A percentile compares a stretch with the other conserved stretches of the same genome.
Conservation (phyloP, 2,113 vertebrate species). For the Pelecanus crispus region DNA sequence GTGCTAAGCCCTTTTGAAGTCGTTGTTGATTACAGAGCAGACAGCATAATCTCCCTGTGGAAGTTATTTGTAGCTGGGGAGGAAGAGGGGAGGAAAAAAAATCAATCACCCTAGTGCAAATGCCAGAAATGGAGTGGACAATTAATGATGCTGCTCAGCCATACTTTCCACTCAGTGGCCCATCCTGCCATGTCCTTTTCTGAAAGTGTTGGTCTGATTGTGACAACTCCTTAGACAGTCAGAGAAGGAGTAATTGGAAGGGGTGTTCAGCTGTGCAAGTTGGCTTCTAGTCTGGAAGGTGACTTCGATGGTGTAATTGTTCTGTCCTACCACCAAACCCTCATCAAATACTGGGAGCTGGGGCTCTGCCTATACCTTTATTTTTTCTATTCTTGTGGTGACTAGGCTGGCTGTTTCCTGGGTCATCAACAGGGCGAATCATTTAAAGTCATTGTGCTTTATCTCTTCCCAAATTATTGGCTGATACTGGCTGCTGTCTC, state of each 20-base stretch:
- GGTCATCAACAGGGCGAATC: not conserved
- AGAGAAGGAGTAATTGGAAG: not conserved
- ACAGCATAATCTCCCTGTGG: not conserved
- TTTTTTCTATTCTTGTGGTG: not conserved
- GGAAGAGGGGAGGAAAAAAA: not conserved
- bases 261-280: not conserved
- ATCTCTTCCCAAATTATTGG: not conserved
- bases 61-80: not conserved
- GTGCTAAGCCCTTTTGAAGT: not conserved
- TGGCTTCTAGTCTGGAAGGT: not conserved
- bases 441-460: not conserved
- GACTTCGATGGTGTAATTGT: not conserved
- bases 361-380: not conserved
- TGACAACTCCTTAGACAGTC: not conserved
- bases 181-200: not conserved
- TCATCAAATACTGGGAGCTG: not conserved
- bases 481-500: not conserved
- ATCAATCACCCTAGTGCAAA: not conserved
- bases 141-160: not conserved
- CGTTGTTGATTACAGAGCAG: constrained; percentile 34
- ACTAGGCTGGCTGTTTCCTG: not conserved
- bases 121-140: not conserved
- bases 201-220: not conserved
- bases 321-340: not conserved
- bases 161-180: not conserved